These are phyloP conservation scores for Cosmia trapezina DNA, from an alignment of 2,888 invertebrate species.

Conservation along the genomic window DNA sequence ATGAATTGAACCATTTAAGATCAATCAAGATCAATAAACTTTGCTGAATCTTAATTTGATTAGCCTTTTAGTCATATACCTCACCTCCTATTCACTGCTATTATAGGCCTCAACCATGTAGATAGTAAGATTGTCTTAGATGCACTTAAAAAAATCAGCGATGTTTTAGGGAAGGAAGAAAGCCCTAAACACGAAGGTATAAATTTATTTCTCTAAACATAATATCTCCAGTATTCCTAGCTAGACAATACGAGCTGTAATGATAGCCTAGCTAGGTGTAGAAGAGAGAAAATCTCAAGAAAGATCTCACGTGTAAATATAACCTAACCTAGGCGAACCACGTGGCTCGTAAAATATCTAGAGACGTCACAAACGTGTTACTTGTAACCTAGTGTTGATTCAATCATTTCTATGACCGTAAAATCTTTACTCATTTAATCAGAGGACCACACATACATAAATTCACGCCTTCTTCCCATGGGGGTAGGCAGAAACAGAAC, in stretches of 20 bases:
- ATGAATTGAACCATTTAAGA: too few species aligned
- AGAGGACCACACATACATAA: not conserved
- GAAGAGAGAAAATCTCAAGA: not conserved
- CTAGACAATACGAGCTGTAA: not conserved
- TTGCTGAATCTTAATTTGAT: not conserved
- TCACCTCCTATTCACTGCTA: not conserved
- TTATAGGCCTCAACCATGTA: not conserved
- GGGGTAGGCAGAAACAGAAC: not conserved
- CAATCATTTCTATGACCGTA: not conserved
- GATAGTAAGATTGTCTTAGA: not conserved
- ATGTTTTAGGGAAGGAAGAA: not conserved
- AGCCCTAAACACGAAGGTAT: not conserved
- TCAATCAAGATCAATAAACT: not conserved
- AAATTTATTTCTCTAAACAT: not conserved
- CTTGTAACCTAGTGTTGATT: not conserved
- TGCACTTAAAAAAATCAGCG: not conserved
- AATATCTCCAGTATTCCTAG: not conserved
- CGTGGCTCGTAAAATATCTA: slow-evolving; percentile 20
- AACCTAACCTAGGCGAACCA: slow-evolving; percentile 20
- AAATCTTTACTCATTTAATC: not conserved
- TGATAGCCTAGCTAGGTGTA: not conserved
- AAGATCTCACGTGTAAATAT: slow-evolving; percentile 15
- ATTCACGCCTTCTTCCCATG: not conserved
- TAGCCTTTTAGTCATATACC: not conserved
- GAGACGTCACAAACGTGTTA: slow-evolving; percentile 5